Evolutionary conservation across 2,797 vertebrate genomes (phyloP).

Genomic region (Sebastes miniatus): DNA sequence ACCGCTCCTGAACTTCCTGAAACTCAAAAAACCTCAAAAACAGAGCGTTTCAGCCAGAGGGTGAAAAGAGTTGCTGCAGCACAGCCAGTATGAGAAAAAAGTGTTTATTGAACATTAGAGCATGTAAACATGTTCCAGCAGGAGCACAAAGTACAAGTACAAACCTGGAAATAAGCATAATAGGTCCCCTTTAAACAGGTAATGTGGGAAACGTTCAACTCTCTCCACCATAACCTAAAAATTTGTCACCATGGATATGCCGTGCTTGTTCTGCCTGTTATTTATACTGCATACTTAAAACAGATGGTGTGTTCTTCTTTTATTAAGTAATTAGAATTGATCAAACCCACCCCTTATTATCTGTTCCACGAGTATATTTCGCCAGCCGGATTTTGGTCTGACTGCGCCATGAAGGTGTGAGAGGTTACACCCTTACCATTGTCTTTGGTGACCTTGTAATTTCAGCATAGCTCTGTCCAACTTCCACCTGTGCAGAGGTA

Average conservation of each 20-base stretch:
- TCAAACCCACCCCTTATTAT: neutral
- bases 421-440: neutral
- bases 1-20: no score
- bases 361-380: rapidly evolving
- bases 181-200: no score
- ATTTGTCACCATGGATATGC: neutral
- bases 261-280: neutral
- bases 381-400: neutral
- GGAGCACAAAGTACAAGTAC: no score
- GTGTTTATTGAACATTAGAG: no score
- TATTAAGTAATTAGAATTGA: neutral
- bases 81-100: no score
- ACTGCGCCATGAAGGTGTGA: neutral
- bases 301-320: neutral
- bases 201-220: neutral
- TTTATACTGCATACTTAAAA: neutral
- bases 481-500: neutral
- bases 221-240: neutral
- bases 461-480: neutral
- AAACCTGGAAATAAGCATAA: no score
- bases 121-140: no score
- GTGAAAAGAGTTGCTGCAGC: no score
- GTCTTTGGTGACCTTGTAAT: neutral
- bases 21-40: no score
- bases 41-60: no score